A percentile compares a stretch with the other conserved stretches of the same genome.
These are phyloP conservation scores for Parthenolecanium corni DNA, from an alignment of 2,888 invertebrate genomes.

Conservation along the genomic window DNA sequence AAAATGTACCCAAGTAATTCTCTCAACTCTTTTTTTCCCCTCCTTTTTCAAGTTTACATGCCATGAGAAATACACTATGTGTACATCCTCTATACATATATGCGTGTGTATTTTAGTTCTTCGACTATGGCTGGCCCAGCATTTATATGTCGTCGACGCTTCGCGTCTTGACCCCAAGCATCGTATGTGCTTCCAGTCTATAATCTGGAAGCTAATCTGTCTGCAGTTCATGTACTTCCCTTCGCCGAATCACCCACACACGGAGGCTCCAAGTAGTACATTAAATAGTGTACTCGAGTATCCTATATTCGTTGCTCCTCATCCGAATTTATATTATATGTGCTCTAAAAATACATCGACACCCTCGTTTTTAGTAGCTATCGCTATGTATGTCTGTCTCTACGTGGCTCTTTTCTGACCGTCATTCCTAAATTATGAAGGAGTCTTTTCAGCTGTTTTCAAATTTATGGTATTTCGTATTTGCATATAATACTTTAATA, in stretches of 20 bases:
- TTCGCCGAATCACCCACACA: conserved; percentile 26
- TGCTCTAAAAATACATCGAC: conserved; percentile 17
- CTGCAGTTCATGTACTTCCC: background rate
- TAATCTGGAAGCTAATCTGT: conserved; percentile 24
- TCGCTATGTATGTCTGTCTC: no score
- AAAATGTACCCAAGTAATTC: background rate
- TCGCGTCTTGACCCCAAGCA: background rate
- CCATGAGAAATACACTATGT: conserved; percentile 3
- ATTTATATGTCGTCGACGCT: no score
- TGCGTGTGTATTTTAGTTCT: background rate
- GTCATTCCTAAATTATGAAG: background rate
- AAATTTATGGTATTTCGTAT: no score
- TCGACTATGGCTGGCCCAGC: conserved; percentile 10
- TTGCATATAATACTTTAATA: no score
- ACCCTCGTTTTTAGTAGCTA: conserved; percentile 16
- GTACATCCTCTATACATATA: no score
- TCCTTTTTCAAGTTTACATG: conserved; percentile 1
- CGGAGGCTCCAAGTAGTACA: background rate
- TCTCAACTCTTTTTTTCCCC: conserved; percentile 14
- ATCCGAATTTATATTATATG: background rate
- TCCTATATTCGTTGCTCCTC: conserved; percentile 10
- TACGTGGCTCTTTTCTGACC: no score
- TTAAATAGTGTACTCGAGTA: background rate
- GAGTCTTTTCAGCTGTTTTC: conserved; percentile 22
- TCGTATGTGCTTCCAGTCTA: background rate